Evolutionary conservation across 2,888 invertebrate genomes (phyloP).

Genomic region (Cataglyphis altisquamis): DNA sequence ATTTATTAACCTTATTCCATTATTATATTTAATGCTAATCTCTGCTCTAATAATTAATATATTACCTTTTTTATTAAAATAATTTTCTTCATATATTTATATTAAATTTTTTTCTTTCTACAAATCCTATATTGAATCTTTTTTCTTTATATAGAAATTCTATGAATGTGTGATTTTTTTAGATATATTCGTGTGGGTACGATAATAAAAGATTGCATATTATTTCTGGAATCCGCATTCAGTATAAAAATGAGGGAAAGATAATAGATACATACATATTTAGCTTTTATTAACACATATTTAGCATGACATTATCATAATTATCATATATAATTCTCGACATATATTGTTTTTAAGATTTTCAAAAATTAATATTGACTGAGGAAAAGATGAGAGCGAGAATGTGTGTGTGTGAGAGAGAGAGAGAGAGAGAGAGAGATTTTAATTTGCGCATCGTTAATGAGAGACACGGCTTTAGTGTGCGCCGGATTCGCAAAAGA

Average conservation of each 20-base stretch:
- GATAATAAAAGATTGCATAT: slow-evolving; percentile 3
- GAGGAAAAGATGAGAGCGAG: too few relatives aligned
- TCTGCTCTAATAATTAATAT: slow-evolving; percentile 6
- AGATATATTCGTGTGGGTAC: not conserved
- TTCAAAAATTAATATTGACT: slow-evolving; percentile 33
- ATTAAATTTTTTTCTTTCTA: not conserved
- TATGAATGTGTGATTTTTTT: slow-evolving; percentile 14
- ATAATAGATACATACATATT: slow-evolving; percentile 35
- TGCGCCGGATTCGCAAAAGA: slow-evolving; percentile 19
- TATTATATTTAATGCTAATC: not conserved
- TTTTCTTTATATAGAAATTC: not conserved
- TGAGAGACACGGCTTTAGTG: slow-evolving; percentile 4
- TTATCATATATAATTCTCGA: too few relatives aligned
- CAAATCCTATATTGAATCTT: not conserved
- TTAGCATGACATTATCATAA: not conserved
- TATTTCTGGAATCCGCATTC: slow-evolving; percentile 4
- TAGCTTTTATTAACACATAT: slow-evolving; percentile 39
- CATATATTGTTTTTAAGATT: slow-evolving; percentile 11
- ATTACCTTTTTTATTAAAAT: not conserved
- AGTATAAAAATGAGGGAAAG: not conserved
- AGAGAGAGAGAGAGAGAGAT: not conserved
- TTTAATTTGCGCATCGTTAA: slow-evolving; percentile 33
- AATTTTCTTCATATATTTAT: not conserved
- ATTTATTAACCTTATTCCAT: slow-evolving; percentile 15
- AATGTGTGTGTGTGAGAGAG: not conserved